A percentile compares a stretch with the other conserved stretches of the same genome.
These are phyloP conservation scores for Sphaerodactylus townsendi DNA, from an alignment of 2,113 vertebrate species.

Conservation along the genomic window DNA sequence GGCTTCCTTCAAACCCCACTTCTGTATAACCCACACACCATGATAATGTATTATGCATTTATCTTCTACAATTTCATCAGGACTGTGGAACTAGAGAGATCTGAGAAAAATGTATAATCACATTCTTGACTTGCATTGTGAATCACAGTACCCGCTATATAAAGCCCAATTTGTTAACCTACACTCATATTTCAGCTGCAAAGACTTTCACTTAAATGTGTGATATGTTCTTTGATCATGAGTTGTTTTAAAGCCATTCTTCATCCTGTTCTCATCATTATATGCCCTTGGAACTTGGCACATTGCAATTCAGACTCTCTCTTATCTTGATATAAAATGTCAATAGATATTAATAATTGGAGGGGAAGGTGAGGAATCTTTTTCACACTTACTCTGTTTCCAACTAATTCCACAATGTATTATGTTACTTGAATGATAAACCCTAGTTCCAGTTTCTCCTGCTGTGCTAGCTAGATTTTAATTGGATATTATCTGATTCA, in stretches of 20 bases:
- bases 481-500: constrained; percentile 68
- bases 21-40: no score
- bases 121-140: not conserved
- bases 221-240: not conserved
- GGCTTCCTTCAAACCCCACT: not conserved
- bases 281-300: constrained; percentile 22
- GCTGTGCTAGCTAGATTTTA: constrained; percentile 68
- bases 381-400: constrained; percentile 61
- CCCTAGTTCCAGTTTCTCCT: constrained; percentile 60
- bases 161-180: constrained; percentile 25
- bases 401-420: constrained; percentile 50
- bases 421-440: constrained; percentile 61
- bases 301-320: constrained; percentile 4
- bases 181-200: constrained; percentile 2
- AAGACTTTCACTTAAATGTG: not conserved
- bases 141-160: not conserved
- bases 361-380: constrained; percentile 36
- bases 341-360: constrained; percentile 43
- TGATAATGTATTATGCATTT: not conserved
- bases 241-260: not conserved
- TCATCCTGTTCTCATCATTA: constrained; percentile 5
- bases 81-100: accelerated
- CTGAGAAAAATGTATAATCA: constrained; percentile 26
- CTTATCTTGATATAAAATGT: constrained; percentile 11
- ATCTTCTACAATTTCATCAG: not conserved